Evolutionary conservation across 2,113 vertebrate species (phyloP), one percentile per base, ranked within the genome.

Genomic region (Corythornis madagascariensis): DNA sequence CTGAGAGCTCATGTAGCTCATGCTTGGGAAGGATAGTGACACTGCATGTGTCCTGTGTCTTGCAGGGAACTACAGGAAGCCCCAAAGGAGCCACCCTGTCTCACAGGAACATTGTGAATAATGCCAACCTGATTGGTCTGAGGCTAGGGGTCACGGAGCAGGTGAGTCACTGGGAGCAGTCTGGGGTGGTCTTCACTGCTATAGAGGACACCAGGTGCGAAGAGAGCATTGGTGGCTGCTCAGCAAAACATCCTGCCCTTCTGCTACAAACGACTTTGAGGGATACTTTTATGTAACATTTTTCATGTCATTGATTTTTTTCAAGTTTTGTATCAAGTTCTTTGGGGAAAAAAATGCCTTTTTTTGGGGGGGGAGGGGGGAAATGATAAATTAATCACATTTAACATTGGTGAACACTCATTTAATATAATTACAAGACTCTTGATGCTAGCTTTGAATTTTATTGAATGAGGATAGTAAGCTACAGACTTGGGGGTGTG

Each of bases 91-190:
- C 98, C 85, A 98, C 98, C 2, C 97, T 99, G 25, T 98, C 98
- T 16, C 99, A 99, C 88, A 96, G 98, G 97, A 99, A 99, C 95
- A 97, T 99, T 18, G 91, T 99, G 92, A 99, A 99, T 97, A 99
- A 99, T 11, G 89, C 98, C 71, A 92, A 92, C 53, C 79, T 98
- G 16, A 25, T 98, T 1, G 99, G 99, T 3, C 8, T 38, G 11
- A 97, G 99, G 48, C 2, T 98, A 65, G 97, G 97, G 20, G 84
- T 97, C 88, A 8, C 69, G 16, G 95, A 94, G 95, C 97, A 93
- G 98, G 99, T 99, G 92, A 97, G 98, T 93, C 59, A 42, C 5
- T 14, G 55, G 15, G 29, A 47, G 1, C 11, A 7, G 16, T 21
- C 21, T 66, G 61, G 64, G 65, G 20, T 13, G 22, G 20, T 43